phyloP scores from a whole-genome alignment of 2,797 vertebrate genomes.

The Coendou prehensilis region DNA sequence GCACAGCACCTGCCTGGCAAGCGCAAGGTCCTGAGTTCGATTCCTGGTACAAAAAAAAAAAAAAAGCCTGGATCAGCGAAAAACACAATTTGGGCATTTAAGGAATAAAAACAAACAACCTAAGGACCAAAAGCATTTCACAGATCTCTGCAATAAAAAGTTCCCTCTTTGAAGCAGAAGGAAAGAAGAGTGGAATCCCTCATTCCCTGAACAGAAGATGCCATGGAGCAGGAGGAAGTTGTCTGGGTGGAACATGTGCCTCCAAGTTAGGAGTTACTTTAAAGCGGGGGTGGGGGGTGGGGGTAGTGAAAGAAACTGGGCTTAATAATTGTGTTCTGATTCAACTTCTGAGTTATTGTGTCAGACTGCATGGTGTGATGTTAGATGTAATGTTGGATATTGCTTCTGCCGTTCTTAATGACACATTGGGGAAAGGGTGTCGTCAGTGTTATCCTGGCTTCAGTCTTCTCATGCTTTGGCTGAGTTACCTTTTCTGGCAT shows the following conservation, averaged over 20 bases:
- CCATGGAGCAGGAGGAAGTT: not conserved
- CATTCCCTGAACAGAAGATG: not conserved
- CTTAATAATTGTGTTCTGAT: constrained; percentile 52
- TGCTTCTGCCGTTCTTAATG: not conserved
- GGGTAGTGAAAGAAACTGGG: constrained; percentile 60
- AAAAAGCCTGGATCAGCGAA: constrained; percentile 43
- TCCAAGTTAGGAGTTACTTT: constrained; percentile 27
- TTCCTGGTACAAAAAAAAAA: no score
- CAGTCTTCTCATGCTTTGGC: not conserved
- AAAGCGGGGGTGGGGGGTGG: not conserved
- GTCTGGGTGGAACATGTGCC: not conserved
- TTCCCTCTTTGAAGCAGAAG: constrained; percentile 35
- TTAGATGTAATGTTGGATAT: not conserved
- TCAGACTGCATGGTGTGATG: not conserved
- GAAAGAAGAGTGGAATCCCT: not conserved
- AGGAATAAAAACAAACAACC: not conserved
- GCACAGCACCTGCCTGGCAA: no score
- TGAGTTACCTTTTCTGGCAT: not conserved
- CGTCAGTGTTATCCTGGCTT: not conserved
- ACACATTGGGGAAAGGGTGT: not conserved
- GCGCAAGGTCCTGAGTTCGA: no score
- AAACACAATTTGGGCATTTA: constrained; percentile 50
- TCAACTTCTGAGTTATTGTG: constrained; percentile 43
- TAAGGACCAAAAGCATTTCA: not conserved
- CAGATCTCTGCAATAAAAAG: not conserved